Evolutionary conservation across 2,797 vertebrate genomes (phyloP).

Genomic region (Meriones psammophilus): DNA sequence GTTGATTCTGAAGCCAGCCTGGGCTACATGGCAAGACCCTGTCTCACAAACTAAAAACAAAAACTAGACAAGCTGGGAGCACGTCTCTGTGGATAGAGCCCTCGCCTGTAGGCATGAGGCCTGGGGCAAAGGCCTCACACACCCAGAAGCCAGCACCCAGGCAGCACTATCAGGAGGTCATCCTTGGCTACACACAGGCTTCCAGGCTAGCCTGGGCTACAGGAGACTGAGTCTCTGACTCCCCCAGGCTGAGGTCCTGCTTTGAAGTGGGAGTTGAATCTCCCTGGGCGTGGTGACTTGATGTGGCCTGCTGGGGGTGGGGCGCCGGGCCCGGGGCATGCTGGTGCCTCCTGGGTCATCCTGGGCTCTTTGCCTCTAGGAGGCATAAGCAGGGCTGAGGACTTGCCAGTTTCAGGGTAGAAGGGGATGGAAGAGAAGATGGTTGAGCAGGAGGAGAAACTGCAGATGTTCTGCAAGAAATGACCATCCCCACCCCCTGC

Average conservation of each 20-base stretch:
- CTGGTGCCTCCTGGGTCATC: background rate
- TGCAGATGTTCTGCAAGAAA: background rate
- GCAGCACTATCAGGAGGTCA: background rate
- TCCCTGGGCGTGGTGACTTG: background rate
- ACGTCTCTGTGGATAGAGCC: background rate
- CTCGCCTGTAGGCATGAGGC: no score
- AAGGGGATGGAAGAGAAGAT: background rate
- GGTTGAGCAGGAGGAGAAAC: background rate
- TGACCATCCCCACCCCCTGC: background rate
- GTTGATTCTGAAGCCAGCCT: background rate
- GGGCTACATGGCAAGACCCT: background rate
- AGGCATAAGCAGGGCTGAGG: background rate
- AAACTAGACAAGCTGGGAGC: background rate
- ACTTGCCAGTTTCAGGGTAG: background rate
- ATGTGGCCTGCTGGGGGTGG: background rate
- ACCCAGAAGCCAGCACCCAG: background rate
- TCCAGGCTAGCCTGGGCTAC: background rate
- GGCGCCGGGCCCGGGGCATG: background rate
- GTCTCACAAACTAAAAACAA: background rate
- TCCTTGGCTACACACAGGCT: background rate
- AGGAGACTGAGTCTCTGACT: no score
- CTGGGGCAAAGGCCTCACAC: no score
- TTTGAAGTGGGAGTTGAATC: background rate
- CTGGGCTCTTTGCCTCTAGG: background rate
- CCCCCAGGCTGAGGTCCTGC: background rate